Percentiles rank a stretch among this genome's conserved stretches.
Conservation (phyloP, 1,140 invertebrate genomes). For the Zelostemma sp. region DNA sequence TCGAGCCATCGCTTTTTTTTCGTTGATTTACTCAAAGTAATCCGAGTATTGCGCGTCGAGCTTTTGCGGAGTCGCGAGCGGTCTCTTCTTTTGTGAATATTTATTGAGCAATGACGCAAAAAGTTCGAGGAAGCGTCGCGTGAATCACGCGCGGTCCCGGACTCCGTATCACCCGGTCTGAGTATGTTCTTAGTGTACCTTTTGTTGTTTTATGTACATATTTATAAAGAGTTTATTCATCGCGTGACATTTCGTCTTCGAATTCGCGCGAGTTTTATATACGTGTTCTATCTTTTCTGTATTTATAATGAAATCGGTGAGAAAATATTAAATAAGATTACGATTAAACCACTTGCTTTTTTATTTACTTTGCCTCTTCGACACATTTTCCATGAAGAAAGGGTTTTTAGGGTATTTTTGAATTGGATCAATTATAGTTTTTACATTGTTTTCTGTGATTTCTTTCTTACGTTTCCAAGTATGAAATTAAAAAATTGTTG, state of each 20-base stretch:
- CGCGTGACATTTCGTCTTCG: constrained; percentile 55
- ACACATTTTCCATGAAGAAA: no score
- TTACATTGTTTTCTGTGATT: no score
- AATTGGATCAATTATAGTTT: no score
- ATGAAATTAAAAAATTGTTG: no score
- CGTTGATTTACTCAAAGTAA: no score
- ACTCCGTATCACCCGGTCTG: constrained; percentile 1
- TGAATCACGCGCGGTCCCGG: constrained; percentile 33
- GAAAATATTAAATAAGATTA: no score
- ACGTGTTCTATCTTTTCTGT: background rate
- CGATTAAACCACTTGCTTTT: no score
- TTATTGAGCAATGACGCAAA: constrained; percentile 3
- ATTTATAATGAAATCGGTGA: background rate
- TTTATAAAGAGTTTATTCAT: constrained; percentile 66
- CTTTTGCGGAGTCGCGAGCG: background rate
- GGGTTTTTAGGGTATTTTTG: no score
- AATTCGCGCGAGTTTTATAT: background rate
- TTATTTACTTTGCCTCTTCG: no score
- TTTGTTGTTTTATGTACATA: constrained; percentile 67
- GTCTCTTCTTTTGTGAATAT: background rate
- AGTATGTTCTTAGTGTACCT: constrained; percentile 25
- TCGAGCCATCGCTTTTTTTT: no score
- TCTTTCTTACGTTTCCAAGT: no score
- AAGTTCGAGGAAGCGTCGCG: constrained; percentile 10
- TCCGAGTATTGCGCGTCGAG: background rate